These are phyloP conservation scores for Machimus atricapillus DNA, from an alignment of 2,888 invertebrate species.

Conservation along the genomic window DNA sequence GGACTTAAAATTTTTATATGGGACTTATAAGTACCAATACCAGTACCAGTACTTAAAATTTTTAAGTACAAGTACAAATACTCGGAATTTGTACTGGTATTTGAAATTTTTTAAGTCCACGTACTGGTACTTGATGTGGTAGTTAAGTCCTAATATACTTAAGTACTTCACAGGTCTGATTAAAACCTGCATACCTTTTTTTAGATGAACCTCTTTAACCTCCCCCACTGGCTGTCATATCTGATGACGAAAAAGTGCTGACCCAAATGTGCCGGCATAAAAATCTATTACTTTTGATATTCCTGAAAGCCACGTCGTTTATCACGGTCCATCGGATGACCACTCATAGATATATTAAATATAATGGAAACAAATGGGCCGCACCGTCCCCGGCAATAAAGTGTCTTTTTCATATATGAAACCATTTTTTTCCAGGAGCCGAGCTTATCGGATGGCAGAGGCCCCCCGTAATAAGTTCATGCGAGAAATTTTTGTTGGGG, in stretches of 20 bases:
- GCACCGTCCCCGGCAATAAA: slow-evolving; percentile 47
- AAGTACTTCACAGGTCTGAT: too few species aligned
- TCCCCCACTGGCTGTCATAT: not conserved
- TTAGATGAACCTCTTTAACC: not conserved
- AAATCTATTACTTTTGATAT: slow-evolving; percentile 47
- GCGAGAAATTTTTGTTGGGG: not conserved
- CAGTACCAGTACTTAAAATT: too few species aligned
- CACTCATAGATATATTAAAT: slow-evolving; percentile 48
- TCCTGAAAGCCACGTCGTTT: slow-evolving; percentile 46
- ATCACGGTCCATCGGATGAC: slow-evolving; percentile 47
- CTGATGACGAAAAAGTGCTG: slow-evolving; percentile 6
- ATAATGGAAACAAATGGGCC: slow-evolving; percentile 48
- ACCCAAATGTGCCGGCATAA: slow-evolving; percentile 33
- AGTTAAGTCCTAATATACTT: too few species aligned
- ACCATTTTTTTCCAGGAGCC: slow-evolving; percentile 7
- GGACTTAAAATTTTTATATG: too few species aligned
- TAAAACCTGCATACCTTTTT: not conserved
- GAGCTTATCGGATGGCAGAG: not conserved
- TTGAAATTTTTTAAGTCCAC: too few species aligned
- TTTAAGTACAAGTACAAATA: too few species aligned
- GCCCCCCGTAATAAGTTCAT: not conserved
- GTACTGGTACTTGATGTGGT: too few species aligned
- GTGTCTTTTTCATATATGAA: slow-evolving; percentile 46
- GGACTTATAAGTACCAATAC: too few species aligned
- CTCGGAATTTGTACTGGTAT: too few species aligned